phyloP scores from a whole-genome alignment of 2,888 invertebrate genomes.

The Phalera bucephala region DNA sequence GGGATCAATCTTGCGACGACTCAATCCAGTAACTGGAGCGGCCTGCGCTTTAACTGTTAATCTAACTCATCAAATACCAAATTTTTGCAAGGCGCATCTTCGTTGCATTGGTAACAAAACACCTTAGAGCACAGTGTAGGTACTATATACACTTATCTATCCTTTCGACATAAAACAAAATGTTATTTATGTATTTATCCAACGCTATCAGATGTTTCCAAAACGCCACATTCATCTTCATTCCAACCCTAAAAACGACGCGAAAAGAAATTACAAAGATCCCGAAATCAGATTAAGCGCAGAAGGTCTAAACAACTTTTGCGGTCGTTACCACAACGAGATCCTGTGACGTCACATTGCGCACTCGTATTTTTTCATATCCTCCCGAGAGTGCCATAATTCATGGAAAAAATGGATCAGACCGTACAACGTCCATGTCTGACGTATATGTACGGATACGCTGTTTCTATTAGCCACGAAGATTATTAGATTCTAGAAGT shows the following conservation, averaged over 20 bases:
- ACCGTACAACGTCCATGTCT: slow-evolving; percentile 31
- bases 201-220: too few relatives aligned
- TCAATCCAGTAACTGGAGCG: too few relatives aligned
- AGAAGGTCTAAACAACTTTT: slow-evolving; percentile 27
- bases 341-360: slow-evolving; percentile 33
- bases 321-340: slow-evolving; percentile 22
- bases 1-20: too few relatives aligned
- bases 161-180: too few relatives aligned
- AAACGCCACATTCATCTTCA: neutral
- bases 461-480: slow-evolving; percentile 36
- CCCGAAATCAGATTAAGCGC: slow-evolving; percentile 21
- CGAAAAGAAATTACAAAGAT: neutral
- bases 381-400: slow-evolving; percentile 58
- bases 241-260: slow-evolving; percentile 1
- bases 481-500: slow-evolving; percentile 29
- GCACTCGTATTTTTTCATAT: slow-evolving; percentile 54
- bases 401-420: slow-evolving; percentile 69
- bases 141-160: too few relatives aligned
- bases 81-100: too few relatives aligned
- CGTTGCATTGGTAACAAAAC: too few relatives aligned
- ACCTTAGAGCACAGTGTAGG: too few relatives aligned
- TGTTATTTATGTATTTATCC: too few relatives aligned
- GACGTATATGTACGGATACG: slow-evolving; percentile 23
- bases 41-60: too few relatives aligned
- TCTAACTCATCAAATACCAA: too few relatives aligned